Evolutionary conservation across 1,140 invertebrate genomes (phyloP), one percentile per base, ranked within the genome.

Genomic region (Microvelia longipes): DNA sequence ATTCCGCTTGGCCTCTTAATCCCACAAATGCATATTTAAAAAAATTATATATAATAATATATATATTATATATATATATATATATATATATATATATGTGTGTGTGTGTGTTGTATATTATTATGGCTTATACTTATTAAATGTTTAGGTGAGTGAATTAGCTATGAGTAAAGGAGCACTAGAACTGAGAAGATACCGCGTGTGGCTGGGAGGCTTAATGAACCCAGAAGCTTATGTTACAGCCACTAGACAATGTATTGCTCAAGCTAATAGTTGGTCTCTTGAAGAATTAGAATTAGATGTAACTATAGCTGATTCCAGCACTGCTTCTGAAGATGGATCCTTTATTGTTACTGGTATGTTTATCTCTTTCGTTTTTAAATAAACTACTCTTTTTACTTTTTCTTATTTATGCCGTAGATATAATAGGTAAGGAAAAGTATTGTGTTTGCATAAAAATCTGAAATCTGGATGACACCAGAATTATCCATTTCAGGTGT

Each of bases 151-250:
- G 62, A 24, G 15, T 24, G 62, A 64, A 24, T 64, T 64, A 64
- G 62, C 62, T 25, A 64, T 15, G 15, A 24, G 62, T 24, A 64
- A 64, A 24, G 62, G 62, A 64, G 62, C 62, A 13, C 15, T 15
- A 25, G 62, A 64, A 25, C 62, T 64, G 62, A 15, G 62, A 25
- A 91, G 88, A 76, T 87, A 95, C 72, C 90, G 89, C 2, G 92
- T 98, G 50, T 98, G 96, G 96, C 82, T 99, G 24, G 97, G 96
- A 71, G 96, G 96, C 1, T 81, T 99, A 61, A 88, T 99, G 73
- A 98, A 98, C 80, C 95, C 97, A 0, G 97, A 99, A 80, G 97
- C 97, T 11, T 99, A 98, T 78, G 95, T 99, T 67, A 99, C 98
- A 0, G 98, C 98, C 15, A 99, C 96, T 1, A 85, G 97, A 28